These are phyloP conservation scores for Ophion obscuratus DNA, from an alignment of 2,888 invertebrate genomes.

Conservation along the genomic window DNA sequence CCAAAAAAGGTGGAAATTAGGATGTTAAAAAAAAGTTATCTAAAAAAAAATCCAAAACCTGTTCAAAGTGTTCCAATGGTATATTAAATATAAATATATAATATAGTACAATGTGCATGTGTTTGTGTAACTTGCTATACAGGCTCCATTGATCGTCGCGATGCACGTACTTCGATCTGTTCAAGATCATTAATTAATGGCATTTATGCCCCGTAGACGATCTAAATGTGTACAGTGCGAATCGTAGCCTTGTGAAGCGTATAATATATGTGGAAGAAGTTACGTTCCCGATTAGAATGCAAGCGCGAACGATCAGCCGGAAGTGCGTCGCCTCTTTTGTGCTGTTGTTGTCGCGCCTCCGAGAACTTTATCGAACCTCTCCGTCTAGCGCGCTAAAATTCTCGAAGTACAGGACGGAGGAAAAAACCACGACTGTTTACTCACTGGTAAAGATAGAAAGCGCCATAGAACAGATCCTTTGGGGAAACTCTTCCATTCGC, in stretches of 20 bases:
- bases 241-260: constrained; percentile 43
- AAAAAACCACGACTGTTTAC: constrained; percentile 49
- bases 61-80: no score
- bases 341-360: constrained; percentile 65
- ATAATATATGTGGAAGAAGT: constrained; percentile 29
- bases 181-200: constrained; percentile 44
- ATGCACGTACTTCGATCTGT: not conserved
- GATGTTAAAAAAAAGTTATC: no score
- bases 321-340: constrained; percentile 73
- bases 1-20: no score
- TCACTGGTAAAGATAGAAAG: constrained; percentile 7
- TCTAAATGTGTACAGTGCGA: constrained; percentile 19
- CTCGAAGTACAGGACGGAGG: constrained; percentile 43
- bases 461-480: not conserved
- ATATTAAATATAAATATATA: no score
- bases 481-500: not conserved
- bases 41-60: no score
- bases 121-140: not conserved
- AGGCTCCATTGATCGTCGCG: constrained; percentile 1
- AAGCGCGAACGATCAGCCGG: constrained; percentile 77
- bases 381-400: constrained; percentile 56
- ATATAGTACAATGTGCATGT: no score
- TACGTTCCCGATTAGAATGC: constrained; percentile 76
- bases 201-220: constrained; percentile 28
- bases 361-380: constrained; percentile 58